These are phyloP conservation scores for Colaptes auratus DNA, from an alignment of 2,113 vertebrate genomes.

Conservation along the genomic window DNA sequence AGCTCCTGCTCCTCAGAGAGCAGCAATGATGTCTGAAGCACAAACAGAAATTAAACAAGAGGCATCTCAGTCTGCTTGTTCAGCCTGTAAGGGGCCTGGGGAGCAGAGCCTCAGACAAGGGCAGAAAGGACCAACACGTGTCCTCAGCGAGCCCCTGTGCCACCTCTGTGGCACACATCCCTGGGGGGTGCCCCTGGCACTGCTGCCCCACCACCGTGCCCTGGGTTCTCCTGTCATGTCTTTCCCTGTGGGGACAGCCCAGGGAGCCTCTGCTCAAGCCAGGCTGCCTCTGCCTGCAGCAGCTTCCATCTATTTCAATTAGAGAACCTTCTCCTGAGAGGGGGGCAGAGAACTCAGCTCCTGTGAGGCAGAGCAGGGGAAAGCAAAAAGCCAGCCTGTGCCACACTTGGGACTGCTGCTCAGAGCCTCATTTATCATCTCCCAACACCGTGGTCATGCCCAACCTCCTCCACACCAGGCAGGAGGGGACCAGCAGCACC, in stretches of 20 bases:
- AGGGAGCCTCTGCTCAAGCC: neutral
- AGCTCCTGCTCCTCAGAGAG: neutral
- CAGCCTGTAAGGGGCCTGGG: neutral
- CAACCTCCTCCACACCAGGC: neutral
- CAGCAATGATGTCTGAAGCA: accelerated
- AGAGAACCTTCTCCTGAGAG: neutral
- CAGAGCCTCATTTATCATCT: neutral
- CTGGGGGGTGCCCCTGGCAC: accelerated
- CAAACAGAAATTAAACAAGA: neutral
- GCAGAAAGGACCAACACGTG: neutral
- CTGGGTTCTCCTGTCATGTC: neutral
- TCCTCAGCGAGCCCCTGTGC: neutral
- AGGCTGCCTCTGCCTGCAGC: neutral
- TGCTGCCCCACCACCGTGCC: accelerated
- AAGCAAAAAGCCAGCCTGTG: neutral
- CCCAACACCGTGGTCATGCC: accelerated
- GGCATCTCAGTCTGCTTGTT: neutral
- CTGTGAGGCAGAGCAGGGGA: accelerated
- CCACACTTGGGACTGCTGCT: neutral
- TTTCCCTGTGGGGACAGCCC: neutral
- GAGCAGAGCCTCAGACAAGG: neutral
- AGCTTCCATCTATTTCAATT: neutral
- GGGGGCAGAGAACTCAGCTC: neutral
- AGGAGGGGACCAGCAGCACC: neutral
- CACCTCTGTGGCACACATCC: neutral